Evolutionary conservation across 2,797 vertebrate genomes (phyloP).

Genomic region (Microchirus variegatus): DNA sequence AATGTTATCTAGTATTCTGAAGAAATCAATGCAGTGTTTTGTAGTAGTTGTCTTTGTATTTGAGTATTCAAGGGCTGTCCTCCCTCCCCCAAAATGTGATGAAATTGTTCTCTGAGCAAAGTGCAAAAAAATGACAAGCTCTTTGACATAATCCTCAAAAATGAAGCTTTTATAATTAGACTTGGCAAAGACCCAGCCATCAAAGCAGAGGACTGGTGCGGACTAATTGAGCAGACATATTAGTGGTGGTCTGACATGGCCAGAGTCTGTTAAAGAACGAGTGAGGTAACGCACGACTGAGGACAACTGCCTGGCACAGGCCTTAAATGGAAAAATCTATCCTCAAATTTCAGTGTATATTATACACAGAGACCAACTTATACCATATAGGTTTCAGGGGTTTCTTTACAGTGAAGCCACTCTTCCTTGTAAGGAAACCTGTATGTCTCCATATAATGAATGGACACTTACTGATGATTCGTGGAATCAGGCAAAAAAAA

Average conservation of each 20-base stretch:
- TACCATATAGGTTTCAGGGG: conserved; percentile 1
- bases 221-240: conserved; percentile 77
- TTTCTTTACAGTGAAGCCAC: conserved; percentile 1
- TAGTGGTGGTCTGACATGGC: conserved; percentile 67
- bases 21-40: conserved; percentile 20
- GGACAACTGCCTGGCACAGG: conserved; percentile 56
- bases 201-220: conserved; percentile 63
- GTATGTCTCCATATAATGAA: not conserved
- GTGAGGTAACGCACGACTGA: conserved; percentile 49
- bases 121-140: conserved; percentile 49
- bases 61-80: conserved; percentile 40
- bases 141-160: conserved; percentile 73
- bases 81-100: conserved; percentile 53
- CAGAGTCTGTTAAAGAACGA: conserved; percentile 62
- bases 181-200: conserved; percentile 69
- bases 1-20: too few relatives aligned
- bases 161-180: conserved; percentile 71
- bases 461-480: too few relatives aligned
- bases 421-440: not conserved
- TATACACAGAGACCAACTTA: not conserved
- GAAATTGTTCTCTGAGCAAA: conserved; percentile 55
- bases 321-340: conserved; percentile 22
- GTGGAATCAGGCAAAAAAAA: too few relatives aligned
- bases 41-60: conserved; percentile 33
- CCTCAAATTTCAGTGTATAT: conserved; percentile 7